A percentile compares a stretch with the other conserved stretches of the same genome.
Evolutionary conservation across 1,140 invertebrate species (phyloP).

Genomic region (Hestina assimilis): DNA sequence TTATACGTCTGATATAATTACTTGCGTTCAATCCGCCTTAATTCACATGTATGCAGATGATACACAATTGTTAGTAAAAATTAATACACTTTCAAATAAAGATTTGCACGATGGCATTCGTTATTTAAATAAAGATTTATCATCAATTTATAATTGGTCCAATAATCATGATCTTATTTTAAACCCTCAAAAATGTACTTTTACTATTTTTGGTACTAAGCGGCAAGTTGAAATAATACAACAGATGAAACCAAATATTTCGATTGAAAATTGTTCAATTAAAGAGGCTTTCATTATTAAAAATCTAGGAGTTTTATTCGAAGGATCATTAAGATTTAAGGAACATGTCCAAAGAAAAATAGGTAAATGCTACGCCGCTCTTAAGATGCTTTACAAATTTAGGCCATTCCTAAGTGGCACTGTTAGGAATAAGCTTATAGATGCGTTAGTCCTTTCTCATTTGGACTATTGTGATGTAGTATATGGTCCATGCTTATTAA

Average conservation of each 20-base stretch:
- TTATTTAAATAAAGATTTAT: neutral
- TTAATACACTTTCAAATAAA: neutral
- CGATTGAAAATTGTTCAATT: neutral
- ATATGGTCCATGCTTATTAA: slow-evolving; percentile 5
- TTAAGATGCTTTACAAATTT: slow-evolving; percentile 8
- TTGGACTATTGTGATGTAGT: slow-evolving; percentile 6
- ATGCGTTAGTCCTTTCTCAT: neutral
- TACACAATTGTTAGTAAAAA: neutral
- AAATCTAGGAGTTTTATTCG: neutral
- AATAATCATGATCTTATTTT: neutral
- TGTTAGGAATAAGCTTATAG: neutral
- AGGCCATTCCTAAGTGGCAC: slow-evolving; percentile 1
- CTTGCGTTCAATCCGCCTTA: neutral
- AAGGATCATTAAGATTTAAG: neutral
- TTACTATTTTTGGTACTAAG: neutral
- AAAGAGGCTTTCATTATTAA: neutral
- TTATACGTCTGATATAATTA: slow-evolving; percentile 1
- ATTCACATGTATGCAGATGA: neutral
- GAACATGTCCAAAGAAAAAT: neutral
- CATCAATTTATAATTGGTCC: neutral
- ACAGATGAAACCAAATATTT: neutral
- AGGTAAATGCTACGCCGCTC: neutral
- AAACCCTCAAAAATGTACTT: neutral
- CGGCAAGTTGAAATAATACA: neutral
- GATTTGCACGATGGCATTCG: neutral